Percentiles rank a stretch among this genome's conserved stretches.
These are phyloP conservation scores for Eurystomus gularis DNA, from an alignment of 2,113 vertebrate genomes.

Conservation along the genomic window DNA sequence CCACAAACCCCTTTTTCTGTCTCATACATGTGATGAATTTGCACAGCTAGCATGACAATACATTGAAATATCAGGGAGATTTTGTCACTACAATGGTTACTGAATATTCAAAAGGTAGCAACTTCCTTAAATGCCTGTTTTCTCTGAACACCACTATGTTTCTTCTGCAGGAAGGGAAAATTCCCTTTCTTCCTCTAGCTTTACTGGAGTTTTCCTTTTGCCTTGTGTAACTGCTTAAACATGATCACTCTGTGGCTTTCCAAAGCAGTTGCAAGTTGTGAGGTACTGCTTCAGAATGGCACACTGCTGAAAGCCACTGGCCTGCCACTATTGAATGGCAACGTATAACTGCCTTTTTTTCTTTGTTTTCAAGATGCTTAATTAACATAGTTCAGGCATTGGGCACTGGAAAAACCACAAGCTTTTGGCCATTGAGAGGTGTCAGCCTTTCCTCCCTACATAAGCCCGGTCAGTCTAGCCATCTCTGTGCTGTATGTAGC, in stretches of 20 bases:
- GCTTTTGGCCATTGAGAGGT: not conserved
- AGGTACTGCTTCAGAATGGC: not conserved
- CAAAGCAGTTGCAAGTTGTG: not conserved
- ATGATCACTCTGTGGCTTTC: not conserved
- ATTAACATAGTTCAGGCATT: not conserved
- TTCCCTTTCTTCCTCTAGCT: not conserved
- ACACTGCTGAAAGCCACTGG: not conserved
- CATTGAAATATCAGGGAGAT: not conserved
- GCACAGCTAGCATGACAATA: not conserved
- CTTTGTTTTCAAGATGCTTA: not conserved
- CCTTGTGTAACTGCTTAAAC: rapidly evolving
- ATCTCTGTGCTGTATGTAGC: not conserved
- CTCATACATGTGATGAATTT: not conserved
- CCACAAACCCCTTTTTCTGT: not conserved
- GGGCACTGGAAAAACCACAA: not conserved
- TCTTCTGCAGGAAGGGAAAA: not conserved
- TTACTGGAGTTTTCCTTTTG: not conserved
- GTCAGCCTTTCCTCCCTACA: not conserved
- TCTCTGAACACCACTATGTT: not conserved
- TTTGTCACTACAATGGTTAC: not conserved
- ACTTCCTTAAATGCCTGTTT: not conserved
- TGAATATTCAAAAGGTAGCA: not conserved
- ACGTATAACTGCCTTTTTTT: not conserved
- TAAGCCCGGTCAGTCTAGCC: not conserved
- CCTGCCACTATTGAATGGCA: not conserved